Percentiles rank a stretch among this genome's conserved stretches.
Conservation (phyloP, 2,888 invertebrate genomes). For the Syrista parreyssii region DNA sequence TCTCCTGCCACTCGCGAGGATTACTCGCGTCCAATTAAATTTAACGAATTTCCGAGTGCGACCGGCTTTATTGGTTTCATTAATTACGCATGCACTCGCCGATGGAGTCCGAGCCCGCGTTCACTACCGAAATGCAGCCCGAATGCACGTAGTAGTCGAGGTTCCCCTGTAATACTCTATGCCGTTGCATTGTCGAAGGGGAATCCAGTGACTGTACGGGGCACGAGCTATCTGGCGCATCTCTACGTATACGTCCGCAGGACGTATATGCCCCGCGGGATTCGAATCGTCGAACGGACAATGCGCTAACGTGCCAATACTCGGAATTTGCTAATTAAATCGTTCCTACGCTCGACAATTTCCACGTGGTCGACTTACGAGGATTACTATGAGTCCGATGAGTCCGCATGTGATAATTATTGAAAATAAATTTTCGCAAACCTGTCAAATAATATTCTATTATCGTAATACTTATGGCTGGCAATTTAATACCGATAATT, state of each 20-base stretch:
- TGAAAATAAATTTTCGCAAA: background rate
- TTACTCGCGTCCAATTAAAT: slow-evolving; percentile 64
- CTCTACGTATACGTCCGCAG: slow-evolving; percentile 12
- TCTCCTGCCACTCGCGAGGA: slow-evolving; percentile 29
- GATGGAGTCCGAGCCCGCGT: background rate
- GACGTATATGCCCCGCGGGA: slow-evolving; percentile 48
- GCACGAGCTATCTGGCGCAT: slow-evolving; percentile 16
- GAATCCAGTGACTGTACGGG: slow-evolving; percentile 37
- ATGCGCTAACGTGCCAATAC: slow-evolving; percentile 54
- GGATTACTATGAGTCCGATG: background rate
- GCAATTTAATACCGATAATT: background rate
- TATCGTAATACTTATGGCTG: background rate
- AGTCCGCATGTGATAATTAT: background rate
- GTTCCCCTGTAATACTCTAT: background rate
- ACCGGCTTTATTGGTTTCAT: slow-evolving; percentile 62
- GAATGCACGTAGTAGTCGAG: background rate
- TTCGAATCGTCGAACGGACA: slow-evolving; percentile 25
- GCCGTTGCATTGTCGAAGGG: slow-evolving; percentile 16
- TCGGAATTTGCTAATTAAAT: slow-evolving; percentile 60
- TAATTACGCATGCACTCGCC: slow-evolving; percentile 57
- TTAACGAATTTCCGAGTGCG: slow-evolving; percentile 59
- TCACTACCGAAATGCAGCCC: slow-evolving; percentile 11
- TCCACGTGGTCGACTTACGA: background rate
- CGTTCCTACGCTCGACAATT: slow-evolving; percentile 29
- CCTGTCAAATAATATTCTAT: background rate